Evolutionary conservation across 2,113 vertebrate genomes (phyloP).

Genomic region (Bothrops jararaca): DNA sequence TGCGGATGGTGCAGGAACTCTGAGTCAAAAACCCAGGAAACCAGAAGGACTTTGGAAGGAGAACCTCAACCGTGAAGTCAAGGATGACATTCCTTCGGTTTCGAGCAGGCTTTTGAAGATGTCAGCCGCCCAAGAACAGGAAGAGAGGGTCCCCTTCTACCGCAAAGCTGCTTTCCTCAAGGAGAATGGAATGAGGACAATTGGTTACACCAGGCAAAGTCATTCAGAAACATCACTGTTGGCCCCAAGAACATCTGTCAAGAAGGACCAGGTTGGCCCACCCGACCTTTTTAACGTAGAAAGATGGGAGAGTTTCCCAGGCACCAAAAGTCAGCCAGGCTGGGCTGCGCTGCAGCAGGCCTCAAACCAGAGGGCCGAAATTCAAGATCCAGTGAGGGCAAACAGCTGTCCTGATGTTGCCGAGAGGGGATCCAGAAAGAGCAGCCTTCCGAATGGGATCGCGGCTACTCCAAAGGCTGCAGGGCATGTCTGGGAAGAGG

Average conservation of each 20-base stretch:
- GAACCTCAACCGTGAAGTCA: constrained; percentile 48
- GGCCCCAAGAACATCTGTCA: neutral
- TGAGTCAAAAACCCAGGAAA: constrained; percentile 21
- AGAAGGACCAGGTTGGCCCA: neutral
- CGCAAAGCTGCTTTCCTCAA: neutral
- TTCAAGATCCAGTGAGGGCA: neutral
- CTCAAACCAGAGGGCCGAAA: constrained; percentile 19
- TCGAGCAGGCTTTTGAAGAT: constrained; percentile 30
- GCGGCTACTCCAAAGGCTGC: constrained; percentile 60
- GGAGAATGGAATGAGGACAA: constrained; percentile 11
- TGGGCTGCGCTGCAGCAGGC: constrained; percentile 10
- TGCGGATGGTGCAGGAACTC: constrained; percentile 40
- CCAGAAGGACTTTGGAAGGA: constrained; percentile 47
- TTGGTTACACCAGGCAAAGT: constrained; percentile 35
- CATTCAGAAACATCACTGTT: constrained; percentile 19
- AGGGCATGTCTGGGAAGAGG: constrained; percentile 52
- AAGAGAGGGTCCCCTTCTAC: neutral
- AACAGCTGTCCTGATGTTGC: constrained; percentile 20
- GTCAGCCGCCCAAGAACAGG: constrained; percentile 21
- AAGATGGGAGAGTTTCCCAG: constrained; percentile 71
- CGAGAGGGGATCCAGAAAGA: constrained; percentile 40
- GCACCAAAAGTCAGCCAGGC: constrained; percentile 58
- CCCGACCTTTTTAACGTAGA: constrained; percentile 67
- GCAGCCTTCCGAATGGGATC: constrained; percentile 26
- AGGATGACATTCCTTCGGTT: constrained; percentile 19